These are phyloP conservation scores for Belgica antarctica DNA, from an alignment of 2,888 invertebrate genomes.

Conservation along the genomic window DNA sequence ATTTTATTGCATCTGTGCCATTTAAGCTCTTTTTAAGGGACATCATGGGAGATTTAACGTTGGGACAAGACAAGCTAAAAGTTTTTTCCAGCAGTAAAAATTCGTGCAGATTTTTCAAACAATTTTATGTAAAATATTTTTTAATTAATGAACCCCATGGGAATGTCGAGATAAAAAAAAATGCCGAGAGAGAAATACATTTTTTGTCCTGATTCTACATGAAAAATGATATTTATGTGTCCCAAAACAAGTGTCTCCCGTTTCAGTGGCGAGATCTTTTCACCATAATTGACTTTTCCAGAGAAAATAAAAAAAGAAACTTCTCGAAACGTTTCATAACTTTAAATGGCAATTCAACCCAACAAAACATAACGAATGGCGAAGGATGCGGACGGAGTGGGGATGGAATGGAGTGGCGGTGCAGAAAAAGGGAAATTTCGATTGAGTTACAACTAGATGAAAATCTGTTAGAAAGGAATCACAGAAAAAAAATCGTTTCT, in stretches of 20 bases:
- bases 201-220: background rate
- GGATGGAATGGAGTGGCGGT: no score
- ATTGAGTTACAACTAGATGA: no score
- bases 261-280: background rate
- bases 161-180: background rate
- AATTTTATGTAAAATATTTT: constrained; percentile 23
- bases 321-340: constrained; percentile 12
- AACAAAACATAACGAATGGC: constrained; percentile 2
- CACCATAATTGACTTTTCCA: constrained; percentile 19
- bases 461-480: no score
- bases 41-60: background rate
- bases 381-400: no score
- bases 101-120: no score
- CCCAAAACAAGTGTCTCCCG: constrained; percentile 19
- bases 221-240: constrained; percentile 20
- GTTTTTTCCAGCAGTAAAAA: no score
- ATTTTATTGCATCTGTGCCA: constrained; percentile 28
- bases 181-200: background rate
- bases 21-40: background rate
- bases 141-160: constrained; percentile 13
- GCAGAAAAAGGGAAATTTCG: no score
- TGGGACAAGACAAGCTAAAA: background rate
- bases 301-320: background rate
- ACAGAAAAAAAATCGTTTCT: no score
- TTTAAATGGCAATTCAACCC: constrained; percentile 21